A percentile compares a stretch with the other conserved stretches of the same genome.
phyloP scores from a whole-genome alignment of 2,888 invertebrate genomes.

The Lissonota sp. region DNA sequence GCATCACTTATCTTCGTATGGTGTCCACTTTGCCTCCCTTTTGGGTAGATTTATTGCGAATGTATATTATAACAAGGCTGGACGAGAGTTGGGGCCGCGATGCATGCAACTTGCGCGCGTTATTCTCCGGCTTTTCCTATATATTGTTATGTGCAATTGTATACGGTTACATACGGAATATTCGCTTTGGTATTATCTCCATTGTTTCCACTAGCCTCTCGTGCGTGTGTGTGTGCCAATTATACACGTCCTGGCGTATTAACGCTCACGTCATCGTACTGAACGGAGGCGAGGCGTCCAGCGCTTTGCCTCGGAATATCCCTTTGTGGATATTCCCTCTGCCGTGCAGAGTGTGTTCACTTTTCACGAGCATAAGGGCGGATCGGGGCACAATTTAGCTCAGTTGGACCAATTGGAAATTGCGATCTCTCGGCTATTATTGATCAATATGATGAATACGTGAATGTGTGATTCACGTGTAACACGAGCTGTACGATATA shows the following conservation, averaged over 20 bases:
- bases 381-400: too few species aligned
- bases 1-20: too few species aligned
- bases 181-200: conserved; percentile 48
- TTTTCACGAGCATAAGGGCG: too few species aligned
- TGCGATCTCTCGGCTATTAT: too few species aligned
- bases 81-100: background rate
- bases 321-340: conserved; percentile 43
- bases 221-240: conserved; percentile 40
- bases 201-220: conserved; percentile 35
- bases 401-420: too few species aligned
- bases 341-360: background rate
- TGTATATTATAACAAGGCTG: background rate
- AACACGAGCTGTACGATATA: too few species aligned
- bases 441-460: too few species aligned
- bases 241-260: conserved; percentile 57
- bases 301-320: conserved; percentile 18
- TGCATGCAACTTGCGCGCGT: background rate
- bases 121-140: too few species aligned
- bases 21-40: too few species aligned
- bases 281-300: conserved; percentile 5
- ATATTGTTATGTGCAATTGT: background rate
- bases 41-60: too few species aligned
- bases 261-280: conserved; percentile 49
- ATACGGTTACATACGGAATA: conserved; percentile 30
- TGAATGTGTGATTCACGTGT: too few species aligned